Evolutionary conservation across 2,888 invertebrate species (phyloP).

Genomic region (Netelia fuscicornis): DNA sequence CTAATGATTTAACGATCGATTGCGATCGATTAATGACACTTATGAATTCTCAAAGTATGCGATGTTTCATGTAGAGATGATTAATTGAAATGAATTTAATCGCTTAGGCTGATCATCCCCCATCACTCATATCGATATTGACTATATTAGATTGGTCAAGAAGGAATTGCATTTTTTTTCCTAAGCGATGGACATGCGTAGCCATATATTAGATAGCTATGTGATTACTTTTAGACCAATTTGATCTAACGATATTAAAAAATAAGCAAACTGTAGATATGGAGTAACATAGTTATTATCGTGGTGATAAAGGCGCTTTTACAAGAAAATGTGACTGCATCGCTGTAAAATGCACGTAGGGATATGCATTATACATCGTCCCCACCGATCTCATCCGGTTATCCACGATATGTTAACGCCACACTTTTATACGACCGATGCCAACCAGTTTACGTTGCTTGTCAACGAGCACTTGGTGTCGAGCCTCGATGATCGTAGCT

Average conservation of each 20-base stretch:
- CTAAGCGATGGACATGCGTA: too few relatives aligned
- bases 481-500: constrained; percentile 14
- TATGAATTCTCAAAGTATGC: too few relatives aligned
- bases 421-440: constrained; percentile 37
- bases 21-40: too few relatives aligned
- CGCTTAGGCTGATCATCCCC: too few relatives aligned
- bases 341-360: neutral
- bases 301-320: neutral
- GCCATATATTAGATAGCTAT: too few relatives aligned
- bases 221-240: neutral
- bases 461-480: constrained; percentile 42
- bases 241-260: neutral
- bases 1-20: too few relatives aligned
- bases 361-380: constrained; percentile 8
- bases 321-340: constrained; percentile 15
- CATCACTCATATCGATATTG: too few relatives aligned
- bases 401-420: constrained; percentile 30
- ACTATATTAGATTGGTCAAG: too few relatives aligned
- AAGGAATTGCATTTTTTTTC: neutral
- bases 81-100: too few relatives aligned
- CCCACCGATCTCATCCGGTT: constrained; percentile 23
- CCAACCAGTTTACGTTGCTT: constrained; percentile 54
- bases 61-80: too few relatives aligned
- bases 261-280: neutral
- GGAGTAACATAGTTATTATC: neutral